Percentiles rank a stretch among this genome's conserved stretches.
Evolutionary conservation across 2,797 vertebrate species (phyloP).

Genomic region (Amniataba percoides): DNA sequence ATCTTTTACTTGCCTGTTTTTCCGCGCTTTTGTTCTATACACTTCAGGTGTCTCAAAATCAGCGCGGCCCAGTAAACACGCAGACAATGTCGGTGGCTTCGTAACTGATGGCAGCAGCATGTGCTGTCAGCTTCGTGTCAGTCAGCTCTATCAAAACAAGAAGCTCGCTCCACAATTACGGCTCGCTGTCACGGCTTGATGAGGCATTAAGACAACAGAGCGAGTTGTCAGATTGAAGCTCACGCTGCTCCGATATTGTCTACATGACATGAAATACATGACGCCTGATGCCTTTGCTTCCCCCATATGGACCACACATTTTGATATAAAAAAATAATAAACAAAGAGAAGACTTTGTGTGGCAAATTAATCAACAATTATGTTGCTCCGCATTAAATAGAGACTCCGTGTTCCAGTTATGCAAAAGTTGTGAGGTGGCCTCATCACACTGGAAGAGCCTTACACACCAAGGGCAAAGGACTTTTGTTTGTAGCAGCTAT

Average conservation of each 20-base stretch:
- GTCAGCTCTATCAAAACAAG: conserved; percentile 71
- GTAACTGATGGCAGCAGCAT: conserved; percentile 56
- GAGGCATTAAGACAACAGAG: conserved; percentile 77
- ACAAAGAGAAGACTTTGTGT: conserved; percentile 30
- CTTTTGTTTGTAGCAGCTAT: conserved; percentile 65
- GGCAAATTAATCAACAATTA: conserved; percentile 48
- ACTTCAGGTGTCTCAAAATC: conserved; percentile 61
- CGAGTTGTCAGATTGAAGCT: conserved; percentile 75
- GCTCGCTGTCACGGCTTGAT: conserved; percentile 74
- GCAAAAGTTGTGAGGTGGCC: conserved; percentile 20
- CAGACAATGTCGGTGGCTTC: conserved; percentile 62
- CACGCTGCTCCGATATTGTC: conserved; percentile 69
- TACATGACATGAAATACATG: conserved; percentile 69
- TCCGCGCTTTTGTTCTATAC: conserved; percentile 38
- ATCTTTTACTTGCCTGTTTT: conserved; percentile 7
- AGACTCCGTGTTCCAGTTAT: background rate
- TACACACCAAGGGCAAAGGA: conserved; percentile 47
- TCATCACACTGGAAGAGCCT: conserved; percentile 30
- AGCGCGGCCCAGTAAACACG: conserved; percentile 45
- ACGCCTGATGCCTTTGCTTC: conserved; percentile 58
- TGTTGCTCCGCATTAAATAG: conserved; percentile 20
- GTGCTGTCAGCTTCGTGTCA: conserved; percentile 70
- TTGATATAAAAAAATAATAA: conserved; percentile 20
- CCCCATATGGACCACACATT: conserved; percentile 46
- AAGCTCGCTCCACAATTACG: conserved; percentile 69